Evolutionary conservation across 2,797 vertebrate species (phyloP), one percentile per base, ranked within the genome.

Genomic region (Scleropages formosus): DNA sequence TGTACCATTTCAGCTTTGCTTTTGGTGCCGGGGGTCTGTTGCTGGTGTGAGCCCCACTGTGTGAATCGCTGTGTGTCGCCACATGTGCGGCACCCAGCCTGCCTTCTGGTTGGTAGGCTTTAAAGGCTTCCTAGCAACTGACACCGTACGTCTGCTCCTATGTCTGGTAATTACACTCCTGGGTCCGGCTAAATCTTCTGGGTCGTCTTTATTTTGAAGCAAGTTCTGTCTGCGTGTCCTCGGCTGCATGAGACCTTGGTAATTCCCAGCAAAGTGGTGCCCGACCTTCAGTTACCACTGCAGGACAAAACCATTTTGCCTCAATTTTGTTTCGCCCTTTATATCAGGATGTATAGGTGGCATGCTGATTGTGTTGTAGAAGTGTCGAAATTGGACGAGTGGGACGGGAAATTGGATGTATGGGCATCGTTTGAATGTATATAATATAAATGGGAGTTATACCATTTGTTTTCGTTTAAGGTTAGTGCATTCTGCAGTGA

Each of bases 131-230:
- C 47, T 86, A 81, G 85, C 82, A 87, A 87, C 84, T 0, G 59
- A 70, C 20, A 24, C 51, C 82, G 73, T 78, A 83, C 81, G 75
- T 85, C 78, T 77, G 65, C 69, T 78, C 80, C 82, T 80, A 31
- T 0, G 44, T 77, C 26, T 71, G 82, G 80, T 91, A 91, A 91
- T 90, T 86, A 89, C 83, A 86, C 88, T 67, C 39, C 74, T 84
- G 80, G 84, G 73, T 63, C 73, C 72, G 9, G 85, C 78, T 71
- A 72, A 80, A 84, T 81, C 81, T 49, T 59, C 76, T 77, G 64
- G 78, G 77, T n/a, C 27, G 60, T 47, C 77, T 84, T 83, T 77
- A 78, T 75, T 76, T 46, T 53, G 20, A 18, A 9, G n/a, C 7
- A 24, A 11, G 47, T 6, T 1, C 16, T 46, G 18, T 16, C 16